These are phyloP conservation scores for Shinisaurus crocodilurus DNA, from an alignment of 2,113 vertebrate species.

Conservation along the genomic window DNA sequence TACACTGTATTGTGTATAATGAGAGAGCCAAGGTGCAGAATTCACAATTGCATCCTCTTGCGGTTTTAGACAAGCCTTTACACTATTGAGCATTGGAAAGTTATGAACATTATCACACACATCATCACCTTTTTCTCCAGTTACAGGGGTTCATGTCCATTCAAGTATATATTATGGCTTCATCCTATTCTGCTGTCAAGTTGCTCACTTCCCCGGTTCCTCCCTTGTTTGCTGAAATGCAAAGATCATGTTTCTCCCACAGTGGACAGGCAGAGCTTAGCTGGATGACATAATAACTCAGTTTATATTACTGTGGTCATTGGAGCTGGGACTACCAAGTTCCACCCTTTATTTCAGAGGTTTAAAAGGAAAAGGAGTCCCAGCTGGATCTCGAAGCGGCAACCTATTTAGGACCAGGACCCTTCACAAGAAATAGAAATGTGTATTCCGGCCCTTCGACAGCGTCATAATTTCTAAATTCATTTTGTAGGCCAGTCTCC, in stretches of 20 bases:
- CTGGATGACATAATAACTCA: neutral
- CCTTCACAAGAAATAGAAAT: constrained; percentile 1
- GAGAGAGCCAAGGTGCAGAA: neutral
- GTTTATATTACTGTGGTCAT: neutral
- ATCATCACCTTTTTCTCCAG: neutral
- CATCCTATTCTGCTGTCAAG: neutral
- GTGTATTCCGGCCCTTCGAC: neutral
- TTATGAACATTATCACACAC: neutral
- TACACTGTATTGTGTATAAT: neutral
- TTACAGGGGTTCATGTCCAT: constrained; percentile 4
- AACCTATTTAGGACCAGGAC: constrained; percentile 5
- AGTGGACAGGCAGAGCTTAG: neutral
- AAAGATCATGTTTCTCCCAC: neutral
- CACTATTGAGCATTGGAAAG: neutral
- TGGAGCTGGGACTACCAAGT: neutral
- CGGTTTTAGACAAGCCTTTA: neutral
- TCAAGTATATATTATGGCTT: neutral
- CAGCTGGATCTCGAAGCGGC: neutral
- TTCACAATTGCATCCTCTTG: no score
- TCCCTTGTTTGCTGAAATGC: neutral
- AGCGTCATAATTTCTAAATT: constrained; percentile 18
- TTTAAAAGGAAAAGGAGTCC: neutral
- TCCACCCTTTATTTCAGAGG: neutral
- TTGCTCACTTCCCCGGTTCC: neutral
- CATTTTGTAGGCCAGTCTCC: neutral